Conservation (phyloP, 2,113 vertebrate species). For the Jaculus jaculus region DNA sequence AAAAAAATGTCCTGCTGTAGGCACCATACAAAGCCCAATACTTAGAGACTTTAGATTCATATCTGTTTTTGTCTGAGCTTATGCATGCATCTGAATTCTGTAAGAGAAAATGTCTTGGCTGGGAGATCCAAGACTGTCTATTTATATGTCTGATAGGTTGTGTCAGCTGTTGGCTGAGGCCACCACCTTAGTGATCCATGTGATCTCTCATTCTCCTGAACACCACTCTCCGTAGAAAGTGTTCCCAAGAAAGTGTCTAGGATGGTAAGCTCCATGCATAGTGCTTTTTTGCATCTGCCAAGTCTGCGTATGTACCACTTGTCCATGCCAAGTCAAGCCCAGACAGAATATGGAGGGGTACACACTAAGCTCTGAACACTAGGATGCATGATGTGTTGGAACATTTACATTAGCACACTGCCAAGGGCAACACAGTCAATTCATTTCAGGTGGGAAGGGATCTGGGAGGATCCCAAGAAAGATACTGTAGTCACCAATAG, state of each 20-base stretch:
- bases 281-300: too few species aligned
- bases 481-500: neutral
- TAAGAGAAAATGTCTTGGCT: neutral
- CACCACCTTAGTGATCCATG: neutral
- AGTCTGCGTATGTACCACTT: neutral
- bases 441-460: too few species aligned
- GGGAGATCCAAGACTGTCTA: neutral
- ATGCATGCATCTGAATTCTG: neutral
- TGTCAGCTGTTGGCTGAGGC: neutral
- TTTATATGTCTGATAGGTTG: neutral
- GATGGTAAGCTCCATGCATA: accelerated
- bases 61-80: neutral
- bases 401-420: neutral
- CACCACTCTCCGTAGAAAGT: neutral
- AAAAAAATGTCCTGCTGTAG: neutral
- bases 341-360: too few species aligned
- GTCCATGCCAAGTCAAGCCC: neutral
- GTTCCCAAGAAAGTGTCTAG: too few species aligned
- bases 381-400: accelerated
- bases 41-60: neutral
- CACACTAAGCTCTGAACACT: too few species aligned
- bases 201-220: neutral
- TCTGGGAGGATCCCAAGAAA: too few species aligned
- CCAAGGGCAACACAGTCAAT: too few species aligned
- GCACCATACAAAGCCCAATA: too few species aligned